These are phyloP conservation scores for Irena cyanogastra DNA, from an alignment of 2,113 vertebrate species.

Conservation along the genomic window DNA sequence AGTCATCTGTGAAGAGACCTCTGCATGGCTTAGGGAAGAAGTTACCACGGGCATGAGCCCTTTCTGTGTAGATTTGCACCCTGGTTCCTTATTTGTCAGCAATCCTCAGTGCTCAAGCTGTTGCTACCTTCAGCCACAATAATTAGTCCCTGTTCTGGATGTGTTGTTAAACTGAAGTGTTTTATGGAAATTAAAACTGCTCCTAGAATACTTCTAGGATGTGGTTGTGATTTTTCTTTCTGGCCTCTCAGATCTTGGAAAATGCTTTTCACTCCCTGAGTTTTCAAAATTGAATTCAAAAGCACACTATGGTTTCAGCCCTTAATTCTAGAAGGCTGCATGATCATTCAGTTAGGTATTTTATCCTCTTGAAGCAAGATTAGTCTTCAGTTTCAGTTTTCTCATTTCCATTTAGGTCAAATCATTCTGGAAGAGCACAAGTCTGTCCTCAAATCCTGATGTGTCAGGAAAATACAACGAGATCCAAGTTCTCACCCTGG, in stretches of 20 bases:
- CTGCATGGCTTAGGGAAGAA: not conserved
- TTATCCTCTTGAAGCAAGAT: not conserved
- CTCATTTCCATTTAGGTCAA: slow-evolving; percentile 21
- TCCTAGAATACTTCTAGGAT: not conserved
- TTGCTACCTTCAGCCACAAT: not conserved
- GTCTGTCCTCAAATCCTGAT: not conserved
- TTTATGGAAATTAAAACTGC: not conserved
- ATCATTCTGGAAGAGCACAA: not conserved
- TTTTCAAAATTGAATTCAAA: not conserved
- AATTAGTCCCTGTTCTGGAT: not conserved
- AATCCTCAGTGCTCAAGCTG: not conserved
- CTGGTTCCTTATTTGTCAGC: not conserved
- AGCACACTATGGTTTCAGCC: not conserved
- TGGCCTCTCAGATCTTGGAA: not conserved
- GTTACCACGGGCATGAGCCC: not conserved
- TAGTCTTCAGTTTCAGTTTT: slow-evolving; percentile 16
- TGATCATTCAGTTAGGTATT: not conserved
- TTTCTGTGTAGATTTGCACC: not conserved
- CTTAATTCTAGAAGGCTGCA: not conserved
- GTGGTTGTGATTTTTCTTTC: not conserved
- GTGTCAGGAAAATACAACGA: slow-evolving; percentile 3
- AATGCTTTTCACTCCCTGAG: not conserved
- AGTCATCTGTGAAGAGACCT: fast-evolving
- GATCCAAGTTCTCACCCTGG: not conserved
- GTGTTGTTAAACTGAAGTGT: not conserved